These are phyloP conservation scores for Drosophila barbarae DNA, from an alignment of 2,888 invertebrate genomes.

Conservation along the genomic window DNA sequence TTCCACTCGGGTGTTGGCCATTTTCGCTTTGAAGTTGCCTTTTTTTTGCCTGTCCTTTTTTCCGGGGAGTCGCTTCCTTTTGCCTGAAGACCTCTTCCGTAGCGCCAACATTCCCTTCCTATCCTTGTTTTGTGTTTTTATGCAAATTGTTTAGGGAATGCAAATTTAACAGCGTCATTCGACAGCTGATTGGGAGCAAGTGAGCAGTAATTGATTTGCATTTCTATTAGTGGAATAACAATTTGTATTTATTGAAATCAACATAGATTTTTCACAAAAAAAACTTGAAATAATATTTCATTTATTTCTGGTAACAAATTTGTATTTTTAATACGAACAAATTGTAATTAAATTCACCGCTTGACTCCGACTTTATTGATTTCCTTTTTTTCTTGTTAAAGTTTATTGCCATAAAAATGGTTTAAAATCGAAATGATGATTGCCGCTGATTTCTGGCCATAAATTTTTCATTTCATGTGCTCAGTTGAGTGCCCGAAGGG, in stretches of 20 bases:
- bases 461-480: slow-evolving; percentile 34
- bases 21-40: slow-evolving; percentile 60
- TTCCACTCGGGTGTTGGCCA: slow-evolving; percentile 72
- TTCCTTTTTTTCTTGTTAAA: not conserved
- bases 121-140: slow-evolving; percentile 47
- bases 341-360: slow-evolving; percentile 9
- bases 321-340: not conserved
- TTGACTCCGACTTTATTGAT: slow-evolving; percentile 4
- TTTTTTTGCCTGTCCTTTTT: slow-evolving; percentile 11
- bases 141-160: slow-evolving; percentile 60
- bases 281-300: not conserved
- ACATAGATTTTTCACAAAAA: too few species aligned
- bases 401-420: slow-evolving; percentile 29
- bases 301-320: not conserved
- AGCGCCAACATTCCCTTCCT: slow-evolving; percentile 35
- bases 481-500: slow-evolving; percentile 19
- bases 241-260: not conserved
- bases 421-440: slow-evolving; percentile 28
- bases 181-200: slow-evolving; percentile 29
- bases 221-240: not conserved
- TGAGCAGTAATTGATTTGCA: slow-evolving; percentile 2
- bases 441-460: slow-evolving; percentile 35
- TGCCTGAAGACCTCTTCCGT: slow-evolving; percentile 52
- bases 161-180: slow-evolving; percentile 39
- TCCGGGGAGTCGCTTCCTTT: slow-evolving; percentile 59